Evolutionary conservation across 2,888 invertebrate species (phyloP), one percentile per base, ranked within the genome.

Genomic region (Griposia aprilina): DNA sequence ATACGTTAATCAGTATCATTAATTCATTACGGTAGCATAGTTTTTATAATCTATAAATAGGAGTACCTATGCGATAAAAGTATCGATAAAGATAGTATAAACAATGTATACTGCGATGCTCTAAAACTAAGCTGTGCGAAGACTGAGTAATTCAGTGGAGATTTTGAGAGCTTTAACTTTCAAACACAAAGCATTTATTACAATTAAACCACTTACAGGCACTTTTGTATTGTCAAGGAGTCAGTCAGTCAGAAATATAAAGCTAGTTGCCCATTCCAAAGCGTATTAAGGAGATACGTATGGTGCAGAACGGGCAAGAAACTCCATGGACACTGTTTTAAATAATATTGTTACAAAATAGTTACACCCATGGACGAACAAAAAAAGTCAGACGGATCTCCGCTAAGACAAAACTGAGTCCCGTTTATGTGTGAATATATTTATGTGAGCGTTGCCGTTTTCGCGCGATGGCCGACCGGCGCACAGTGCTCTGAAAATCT

Each of bases 21-120:
- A n/a, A n/a, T n/a, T 63, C 63, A 26, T 45, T 15, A 41, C 23
- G 26, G 26, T 30, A 48, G 30, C 17, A 30, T 17, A 23, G 71
- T 48, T 48, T 71, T 41, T 6, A 26, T 0, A 2, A n/a, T 20
- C 7, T 26, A 52, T 23, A 23, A 41, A 30, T 45, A 71, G 45
- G 30, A 45, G 23, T 41, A n/a, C n/a, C n/a, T n/a, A 26, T 11
- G 41, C 11, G 73, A 74, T 73, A 73, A 74, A 1, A 73, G 26
- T 26, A 74, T 26, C 36, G 50, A 36, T 41, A 52, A 10, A 41
- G 4, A 23, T 26, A 26, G 4, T 50, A 10, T 41, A 30, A 36
- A 17, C n/a, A 17, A 10, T 60, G 13, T 17, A 41, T 48, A 71
- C 13, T 72, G 30, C 45, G 15, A 11, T 48, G 17, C 30, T 11